Percentiles rank a stretch among this genome's conserved stretches.
Evolutionary conservation across 2,113 vertebrate genomes (phyloP).

Genomic region (Entomyzon cyanotis): DNA sequence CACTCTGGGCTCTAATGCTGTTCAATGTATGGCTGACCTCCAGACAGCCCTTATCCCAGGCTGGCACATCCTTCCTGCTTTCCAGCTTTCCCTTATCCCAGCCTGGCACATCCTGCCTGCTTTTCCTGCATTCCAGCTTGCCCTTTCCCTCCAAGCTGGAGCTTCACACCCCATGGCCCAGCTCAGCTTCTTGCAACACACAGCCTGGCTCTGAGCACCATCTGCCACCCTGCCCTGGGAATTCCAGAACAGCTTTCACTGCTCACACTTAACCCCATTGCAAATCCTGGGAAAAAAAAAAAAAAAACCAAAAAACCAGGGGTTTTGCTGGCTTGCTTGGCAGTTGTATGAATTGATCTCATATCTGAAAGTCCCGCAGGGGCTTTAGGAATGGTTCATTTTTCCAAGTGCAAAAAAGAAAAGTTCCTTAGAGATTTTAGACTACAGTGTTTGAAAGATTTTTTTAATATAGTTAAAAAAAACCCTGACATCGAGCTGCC

Average conservation of each 20-base stretch:
- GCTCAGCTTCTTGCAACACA: not conserved
- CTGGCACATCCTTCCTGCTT: not conserved
- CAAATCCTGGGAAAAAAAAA: not conserved
- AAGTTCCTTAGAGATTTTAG: not conserved
- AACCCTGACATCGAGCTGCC: no score
- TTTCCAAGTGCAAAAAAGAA: not conserved
- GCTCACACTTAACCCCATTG: no score
- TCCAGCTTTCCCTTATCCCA: not conserved
- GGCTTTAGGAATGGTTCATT: not conserved
- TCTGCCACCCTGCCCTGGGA: not conserved
- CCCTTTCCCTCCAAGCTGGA: not conserved
- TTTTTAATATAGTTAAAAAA: not conserved
- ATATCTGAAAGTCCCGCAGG: not conserved
- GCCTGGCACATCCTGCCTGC: not conserved
- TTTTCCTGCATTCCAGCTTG: not conserved
- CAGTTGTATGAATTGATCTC: not conserved
- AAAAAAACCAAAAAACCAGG: not conserved
- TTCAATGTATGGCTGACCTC: not conserved
- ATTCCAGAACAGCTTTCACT: not conserved
- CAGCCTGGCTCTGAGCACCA: not conserved
- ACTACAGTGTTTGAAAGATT: not conserved
- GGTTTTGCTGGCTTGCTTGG: not conserved
- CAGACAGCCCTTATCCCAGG: fast-evolving
- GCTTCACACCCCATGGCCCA: not conserved
- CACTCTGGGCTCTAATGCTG: not conserved